A percentile compares a stretch with the other conserved stretches of the same genome.
Conservation (phyloP, 2,113 vertebrate genomes). For the Sitta europaea region DNA sequence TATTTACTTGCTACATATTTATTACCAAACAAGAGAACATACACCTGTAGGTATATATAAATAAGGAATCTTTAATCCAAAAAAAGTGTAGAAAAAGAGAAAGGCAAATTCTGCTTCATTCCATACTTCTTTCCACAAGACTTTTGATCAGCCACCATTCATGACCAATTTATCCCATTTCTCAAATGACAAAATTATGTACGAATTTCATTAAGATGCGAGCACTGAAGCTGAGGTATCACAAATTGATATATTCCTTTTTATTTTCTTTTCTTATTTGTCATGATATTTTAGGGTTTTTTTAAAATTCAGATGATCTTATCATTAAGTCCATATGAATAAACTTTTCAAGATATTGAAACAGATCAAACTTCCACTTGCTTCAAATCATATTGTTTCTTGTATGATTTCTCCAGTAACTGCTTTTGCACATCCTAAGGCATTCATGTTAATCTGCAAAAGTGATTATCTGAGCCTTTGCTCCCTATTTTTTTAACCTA, state of each 20-base stretch:
- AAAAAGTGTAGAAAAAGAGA: not conserved
- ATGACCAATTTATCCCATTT: not conserved
- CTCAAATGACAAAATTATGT: not conserved
- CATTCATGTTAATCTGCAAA: not conserved
- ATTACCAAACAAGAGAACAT: not conserved
- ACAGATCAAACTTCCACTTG: not conserved
- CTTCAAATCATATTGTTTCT: not conserved
- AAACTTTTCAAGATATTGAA: not conserved
- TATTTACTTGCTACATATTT: not conserved
- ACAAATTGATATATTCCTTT: not conserved
- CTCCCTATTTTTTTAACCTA: not conserved
- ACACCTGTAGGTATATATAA: not conserved
- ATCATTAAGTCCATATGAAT: not conserved
- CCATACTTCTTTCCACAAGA: not conserved
- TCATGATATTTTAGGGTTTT: not conserved
- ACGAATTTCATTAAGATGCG: not conserved
- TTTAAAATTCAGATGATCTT: not conserved
- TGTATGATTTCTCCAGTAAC: not conserved
- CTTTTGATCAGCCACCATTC: not conserved
- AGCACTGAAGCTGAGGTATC: not conserved
- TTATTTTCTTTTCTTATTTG: not conserved
- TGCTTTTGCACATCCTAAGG: not conserved
- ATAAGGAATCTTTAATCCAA: not conserved
- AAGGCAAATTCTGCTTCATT: not conserved
- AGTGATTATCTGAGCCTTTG: not conserved